Evolutionary conservation across 2,797 vertebrate genomes (phyloP).

Genomic region (Carcharodon carcharias): DNA sequence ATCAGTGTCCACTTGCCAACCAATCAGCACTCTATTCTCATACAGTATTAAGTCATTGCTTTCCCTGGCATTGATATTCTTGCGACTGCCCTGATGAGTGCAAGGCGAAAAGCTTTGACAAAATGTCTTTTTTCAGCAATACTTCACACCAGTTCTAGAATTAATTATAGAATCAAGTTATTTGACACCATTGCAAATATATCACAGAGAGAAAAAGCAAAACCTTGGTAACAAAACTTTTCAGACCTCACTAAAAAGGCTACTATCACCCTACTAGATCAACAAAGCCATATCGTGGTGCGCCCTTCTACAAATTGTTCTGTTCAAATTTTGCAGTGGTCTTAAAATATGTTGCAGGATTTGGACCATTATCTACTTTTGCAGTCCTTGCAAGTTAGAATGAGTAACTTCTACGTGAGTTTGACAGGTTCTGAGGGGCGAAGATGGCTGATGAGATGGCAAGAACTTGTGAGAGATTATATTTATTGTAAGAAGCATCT

Average conservation of each 20-base stretch:
- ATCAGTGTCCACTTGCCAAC: no score
- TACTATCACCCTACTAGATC: neutral
- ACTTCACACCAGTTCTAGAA: neutral
- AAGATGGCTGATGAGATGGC: neutral
- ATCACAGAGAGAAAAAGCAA: neutral
- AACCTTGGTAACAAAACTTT: neutral
- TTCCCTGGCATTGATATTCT: no score
- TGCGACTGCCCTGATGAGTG: no score
- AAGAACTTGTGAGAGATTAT: neutral
- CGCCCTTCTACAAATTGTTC: neutral
- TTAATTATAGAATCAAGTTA: neutral
- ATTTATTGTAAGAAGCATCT: neutral
- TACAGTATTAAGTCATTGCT: no score
- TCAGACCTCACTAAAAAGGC: neutral
- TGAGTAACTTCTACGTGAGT: neutral
- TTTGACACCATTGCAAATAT: neutral
- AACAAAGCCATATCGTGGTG: neutral
- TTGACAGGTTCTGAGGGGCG: neutral
- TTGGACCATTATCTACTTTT: neutral
- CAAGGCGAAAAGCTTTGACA: no score
- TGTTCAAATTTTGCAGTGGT: neutral
- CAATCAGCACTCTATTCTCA: no score
- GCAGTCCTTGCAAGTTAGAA: neutral
- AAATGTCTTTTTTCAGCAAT: no score
- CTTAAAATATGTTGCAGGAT: neutral